Evolutionary conservation across 2,797 vertebrate genomes (phyloP).

Genomic region (Brachyrhaphis roseni): DNA sequence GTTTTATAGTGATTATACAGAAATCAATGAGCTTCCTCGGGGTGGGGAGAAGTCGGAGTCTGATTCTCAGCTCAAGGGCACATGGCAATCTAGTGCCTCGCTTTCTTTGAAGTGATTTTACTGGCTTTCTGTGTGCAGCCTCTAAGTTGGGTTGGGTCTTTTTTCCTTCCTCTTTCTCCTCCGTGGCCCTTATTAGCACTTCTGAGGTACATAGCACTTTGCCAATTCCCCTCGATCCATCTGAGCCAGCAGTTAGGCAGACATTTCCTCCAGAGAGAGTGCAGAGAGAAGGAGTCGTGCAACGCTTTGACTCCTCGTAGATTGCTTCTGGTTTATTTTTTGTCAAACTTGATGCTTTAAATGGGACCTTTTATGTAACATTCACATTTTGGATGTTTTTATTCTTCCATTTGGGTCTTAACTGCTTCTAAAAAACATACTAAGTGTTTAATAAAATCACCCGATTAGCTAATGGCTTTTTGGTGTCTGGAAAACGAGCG

Average conservation of each 20-base stretch:
- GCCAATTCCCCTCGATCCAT: conserved; percentile 42
- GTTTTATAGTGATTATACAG: conserved; percentile 62
- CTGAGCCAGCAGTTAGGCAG: conserved; percentile 6
- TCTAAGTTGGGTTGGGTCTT: conserved; percentile 37
- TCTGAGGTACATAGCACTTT: conserved; percentile 47
- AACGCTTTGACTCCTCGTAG: neutral
- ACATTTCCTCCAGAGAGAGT: conserved; percentile 25
- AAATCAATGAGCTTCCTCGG: conserved; percentile 59
- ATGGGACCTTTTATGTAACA: neutral
- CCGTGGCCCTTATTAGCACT: conserved; percentile 34
- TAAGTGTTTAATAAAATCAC: no score
- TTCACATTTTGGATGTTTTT: no score
- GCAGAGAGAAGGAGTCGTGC: conserved; percentile 1
- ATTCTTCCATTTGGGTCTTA: no score
- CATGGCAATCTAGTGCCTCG: conserved; percentile 37
- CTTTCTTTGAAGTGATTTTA: conserved; percentile 57
- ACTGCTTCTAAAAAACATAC: no score
- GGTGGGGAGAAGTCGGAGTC: conserved; percentile 34
- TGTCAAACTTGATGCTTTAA: neutral
- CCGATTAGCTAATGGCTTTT: no score
- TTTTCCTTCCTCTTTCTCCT: conserved; percentile 16
- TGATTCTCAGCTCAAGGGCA: conserved; percentile 42
- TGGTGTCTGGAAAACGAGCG: no score
- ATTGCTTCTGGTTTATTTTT: neutral
- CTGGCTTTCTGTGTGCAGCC: conserved; percentile 34